phyloP scores from a whole-genome alignment of 2,797 vertebrate species.

The Paedocypris micromegethes region DNA sequence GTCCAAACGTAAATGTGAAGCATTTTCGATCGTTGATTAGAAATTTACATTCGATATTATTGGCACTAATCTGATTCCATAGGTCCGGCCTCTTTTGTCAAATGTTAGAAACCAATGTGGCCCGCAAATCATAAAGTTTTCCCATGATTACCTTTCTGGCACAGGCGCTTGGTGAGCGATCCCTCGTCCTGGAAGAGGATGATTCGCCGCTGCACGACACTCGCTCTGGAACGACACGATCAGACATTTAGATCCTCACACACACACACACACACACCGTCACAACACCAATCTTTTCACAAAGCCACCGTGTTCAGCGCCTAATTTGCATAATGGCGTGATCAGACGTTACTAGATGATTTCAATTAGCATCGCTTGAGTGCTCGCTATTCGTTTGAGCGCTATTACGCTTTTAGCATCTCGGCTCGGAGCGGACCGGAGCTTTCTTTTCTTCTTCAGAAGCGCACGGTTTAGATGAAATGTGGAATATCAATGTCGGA shows the following conservation, averaged over 20 bases:
- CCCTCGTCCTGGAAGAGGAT: constrained; percentile 96
- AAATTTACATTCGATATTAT: too few relatives aligned
- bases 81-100: too few relatives aligned
- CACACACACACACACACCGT: too few relatives aligned
- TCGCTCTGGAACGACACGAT: constrained; percentile 74
- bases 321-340: constrained; percentile 16
- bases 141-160: constrained; percentile 84
- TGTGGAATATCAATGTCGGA: too few relatives aligned
- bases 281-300: neutral
- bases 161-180: constrained; percentile 87
- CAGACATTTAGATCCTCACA: constrained; percentile 24
- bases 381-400: neutral
- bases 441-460: too few relatives aligned
- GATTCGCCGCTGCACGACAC: constrained; percentile 92
- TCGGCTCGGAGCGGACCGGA: neutral
- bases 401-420: neutral
- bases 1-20: too few relatives aligned
- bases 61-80: too few relatives aligned
- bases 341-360: neutral
- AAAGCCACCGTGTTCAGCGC: neutral
- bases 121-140: too few relatives aligned
- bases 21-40: too few relatives aligned
- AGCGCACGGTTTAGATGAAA: too few relatives aligned
- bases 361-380: constrained; percentile 3
- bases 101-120: too few relatives aligned